Conservation (phyloP, 1,140 invertebrate genomes). For the Zaprionus ghesquierei region DNA sequence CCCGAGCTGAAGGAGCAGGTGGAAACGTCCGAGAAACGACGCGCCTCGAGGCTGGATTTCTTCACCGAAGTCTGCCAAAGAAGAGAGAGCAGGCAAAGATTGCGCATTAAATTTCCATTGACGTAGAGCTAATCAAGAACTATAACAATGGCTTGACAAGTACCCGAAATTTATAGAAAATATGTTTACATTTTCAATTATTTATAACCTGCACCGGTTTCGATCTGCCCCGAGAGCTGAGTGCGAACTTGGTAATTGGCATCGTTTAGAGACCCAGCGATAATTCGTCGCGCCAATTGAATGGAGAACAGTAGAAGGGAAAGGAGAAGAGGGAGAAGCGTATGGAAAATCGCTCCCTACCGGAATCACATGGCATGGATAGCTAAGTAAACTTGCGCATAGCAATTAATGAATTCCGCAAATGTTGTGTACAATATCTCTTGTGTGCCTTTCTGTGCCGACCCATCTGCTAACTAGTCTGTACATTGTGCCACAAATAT, state of each 20-base stretch:
- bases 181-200: slow-evolving; percentile 9
- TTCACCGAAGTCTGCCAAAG: slow-evolving; percentile 58
- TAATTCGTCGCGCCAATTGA: slow-evolving; percentile 68
- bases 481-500: slow-evolving; percentile 47
- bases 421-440: slow-evolving; percentile 43
- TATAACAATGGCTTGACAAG: neutral
- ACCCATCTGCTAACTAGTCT: slow-evolving; percentile 33
- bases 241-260: slow-evolving; percentile 48
- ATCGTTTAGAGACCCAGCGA: slow-evolving; percentile 57
- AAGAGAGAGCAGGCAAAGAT: neutral
- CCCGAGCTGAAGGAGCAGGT: slow-evolving; percentile 96
- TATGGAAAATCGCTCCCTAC: slow-evolving; percentile 2
- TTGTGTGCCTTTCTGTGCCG: slow-evolving; percentile 44
- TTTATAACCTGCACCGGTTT: slow-evolving; percentile 20
- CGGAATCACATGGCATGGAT: slow-evolving; percentile 24
- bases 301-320: slow-evolving; percentile 2
- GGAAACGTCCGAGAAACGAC: slow-evolving; percentile 94
- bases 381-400: slow-evolving; percentile 54
- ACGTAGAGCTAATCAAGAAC: neutral
- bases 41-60: slow-evolving; percentile 86
- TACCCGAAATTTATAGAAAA: neutral
- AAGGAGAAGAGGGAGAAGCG: neutral
- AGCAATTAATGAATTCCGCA: slow-evolving; percentile 52
- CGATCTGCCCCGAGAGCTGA: slow-evolving; percentile 14
- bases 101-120: neutral